phyloP scores from a whole-genome alignment of 2,888 invertebrate species.

The Pseudococcus jackbeardsleyi region DNA sequence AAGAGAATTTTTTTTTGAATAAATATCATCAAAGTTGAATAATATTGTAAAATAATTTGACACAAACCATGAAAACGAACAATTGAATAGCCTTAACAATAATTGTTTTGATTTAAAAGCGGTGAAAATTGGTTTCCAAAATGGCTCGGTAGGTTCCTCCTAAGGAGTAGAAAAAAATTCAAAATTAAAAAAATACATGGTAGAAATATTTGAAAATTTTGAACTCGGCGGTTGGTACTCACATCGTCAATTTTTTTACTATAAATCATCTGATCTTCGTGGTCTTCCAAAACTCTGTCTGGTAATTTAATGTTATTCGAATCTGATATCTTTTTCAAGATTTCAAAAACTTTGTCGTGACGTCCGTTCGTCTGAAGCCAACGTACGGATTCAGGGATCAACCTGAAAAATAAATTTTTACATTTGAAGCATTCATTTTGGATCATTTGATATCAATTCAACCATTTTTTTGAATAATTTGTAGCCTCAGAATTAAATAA shows the following conservation, averaged over 20 bases:
- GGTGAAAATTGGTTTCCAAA: conserved; percentile 69
- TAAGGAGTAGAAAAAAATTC: neutral
- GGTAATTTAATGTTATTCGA: conserved; percentile 68
- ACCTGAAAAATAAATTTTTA: conserved; percentile 66
- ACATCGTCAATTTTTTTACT: conserved; percentile 28
- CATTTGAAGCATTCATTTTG: too few species aligned
- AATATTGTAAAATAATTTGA: neutral
- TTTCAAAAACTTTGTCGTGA: conserved; percentile 69
- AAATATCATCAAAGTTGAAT: neutral
- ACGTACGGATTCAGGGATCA: conserved; percentile 71
- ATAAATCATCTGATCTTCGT: neutral
- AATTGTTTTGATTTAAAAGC: conserved; percentile 74
- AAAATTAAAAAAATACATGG: neutral
- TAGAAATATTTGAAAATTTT: neutral
- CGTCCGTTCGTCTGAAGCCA: conserved; percentile 70
- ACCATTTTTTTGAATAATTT: too few species aligned
- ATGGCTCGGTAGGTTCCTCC: conserved; percentile 16
- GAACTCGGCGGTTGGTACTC: neutral
- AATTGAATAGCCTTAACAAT: conserved; percentile 74
- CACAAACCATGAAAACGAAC: conserved; percentile 80
- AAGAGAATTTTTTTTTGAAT: neutral
- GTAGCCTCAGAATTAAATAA: too few species aligned
- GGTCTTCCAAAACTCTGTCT: conserved; percentile 58
- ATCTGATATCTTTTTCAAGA: conserved; percentile 69
- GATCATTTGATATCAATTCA: too few species aligned